Evolutionary conservation across 2,888 invertebrate species (phyloP), one percentile per base, ranked within the genome.

Genomic region (Parnassius mnemosyne): DNA sequence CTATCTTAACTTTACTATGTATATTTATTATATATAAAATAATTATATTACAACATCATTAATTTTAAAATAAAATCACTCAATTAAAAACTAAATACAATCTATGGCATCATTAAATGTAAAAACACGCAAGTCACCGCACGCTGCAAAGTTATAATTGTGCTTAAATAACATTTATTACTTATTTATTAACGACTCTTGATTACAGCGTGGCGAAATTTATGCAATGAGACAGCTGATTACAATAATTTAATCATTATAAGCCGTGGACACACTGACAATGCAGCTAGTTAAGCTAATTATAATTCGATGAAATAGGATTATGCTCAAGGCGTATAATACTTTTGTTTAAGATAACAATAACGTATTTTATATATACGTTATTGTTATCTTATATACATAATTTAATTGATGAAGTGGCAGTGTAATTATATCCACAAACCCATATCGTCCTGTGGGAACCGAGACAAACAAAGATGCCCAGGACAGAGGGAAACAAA

Each of bases 141-240:
- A 41, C 34, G 52, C 52, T 20, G 56, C 41, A 52, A 57, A 52
- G 9, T 57, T 52, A 57, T 61, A 57, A 61, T 57, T 61, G 51
- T 56, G 52, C 20, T 42, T 52, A 51, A 57, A 56, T 34, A 47
- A 57, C 12, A 47, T 41, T 56, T 61, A 49, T 49, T 57, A 47
- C 20, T 61, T 61, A 56, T 56, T 9, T 52, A 61, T 57, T 61
- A 61, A 61, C 53, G 52, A 56, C 46, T 47, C 61, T 57, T 57
- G 52, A 61, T 61, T 57, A 53, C 53, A 47, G 42, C 57, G 56
- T 61, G 41, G 52, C 61, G 61, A 61, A 61, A 61, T 57, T 43
- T 16, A 42, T 10, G 25, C 56, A 61, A 61, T 61, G 61, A 61
- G 57, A 11, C 53, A 25, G 13, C 43, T 56, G 46, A 59, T 59